Base-by-base conservation (phyloP, 2,113 vertebrate species). In the Mormoops blainvillei region DNA sequence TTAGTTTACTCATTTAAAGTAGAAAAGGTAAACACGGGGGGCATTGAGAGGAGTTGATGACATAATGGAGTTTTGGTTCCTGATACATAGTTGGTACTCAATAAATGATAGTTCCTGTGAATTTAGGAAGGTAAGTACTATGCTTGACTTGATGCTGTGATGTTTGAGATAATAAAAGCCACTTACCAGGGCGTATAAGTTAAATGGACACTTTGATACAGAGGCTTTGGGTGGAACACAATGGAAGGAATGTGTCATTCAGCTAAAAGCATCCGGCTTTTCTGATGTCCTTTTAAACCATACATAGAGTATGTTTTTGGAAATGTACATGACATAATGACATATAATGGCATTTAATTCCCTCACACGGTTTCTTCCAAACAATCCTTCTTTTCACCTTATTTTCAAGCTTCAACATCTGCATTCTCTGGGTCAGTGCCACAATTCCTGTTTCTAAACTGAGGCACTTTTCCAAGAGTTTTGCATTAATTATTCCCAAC, bases 381-480 rank as follows among this genome's bases (percentile, higher is more conserved):
- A 43, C 8, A 87, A 58, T 50, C 73, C 36, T 68, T 63, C 50
- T 77, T 58, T 43, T 77, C n/a, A 33, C n/a, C n/a, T n/a, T n/a
- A n/a, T 91, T 68, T 67, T 77, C n/a, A 33, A 48, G 74, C 52
- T 85, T 83, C 68, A 56, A 56, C 87, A 87, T 89, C 97, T 87
- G 78, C 28, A 68, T 80, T 87, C 7, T 38, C 83, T 94, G 91
- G 91, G 33, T 85, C 18, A 36, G 67, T 52, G 83, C 96, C 85
- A 93, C 0, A 7, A 89, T 70, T 36, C 28, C 63, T 68, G 70
- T 56, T 92, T 89, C 92, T 81, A 45, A 80, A 70, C n/a, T 41
- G 63, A 78, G 38, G 48, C 18, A 43, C 4, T 92, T 91, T 87
- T 78, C 3, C 36, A 78, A 33, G 67, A 95, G 19, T 54, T 85